Conservation (phyloP, 2,888 invertebrate genomes). For the Bedellia somnulentella region DNA sequence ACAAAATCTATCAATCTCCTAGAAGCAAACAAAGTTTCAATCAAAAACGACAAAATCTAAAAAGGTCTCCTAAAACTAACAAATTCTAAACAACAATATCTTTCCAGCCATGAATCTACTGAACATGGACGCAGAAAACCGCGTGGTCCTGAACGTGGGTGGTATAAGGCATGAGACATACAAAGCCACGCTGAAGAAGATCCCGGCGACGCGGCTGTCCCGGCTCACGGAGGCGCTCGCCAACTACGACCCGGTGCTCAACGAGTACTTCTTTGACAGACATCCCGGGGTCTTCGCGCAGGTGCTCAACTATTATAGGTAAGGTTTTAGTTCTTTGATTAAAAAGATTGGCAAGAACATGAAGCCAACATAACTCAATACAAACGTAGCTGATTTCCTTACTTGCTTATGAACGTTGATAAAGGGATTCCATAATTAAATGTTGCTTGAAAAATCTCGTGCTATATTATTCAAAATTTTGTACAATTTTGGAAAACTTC, state of each 20-base stretch:
- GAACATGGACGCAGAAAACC: slow-evolving; percentile 97
- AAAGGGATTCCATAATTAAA: too few relatives aligned
- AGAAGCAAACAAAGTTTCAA: too few relatives aligned
- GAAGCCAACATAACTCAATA: too few relatives aligned
- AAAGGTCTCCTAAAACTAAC: too few relatives aligned
- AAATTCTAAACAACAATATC: background rate
- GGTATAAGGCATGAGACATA: slow-evolving; percentile 97
- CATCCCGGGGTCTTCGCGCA: slow-evolving; percentile 97
- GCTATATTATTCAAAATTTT: too few relatives aligned
- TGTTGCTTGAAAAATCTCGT: too few relatives aligned
- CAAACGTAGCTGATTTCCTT: too few relatives aligned
- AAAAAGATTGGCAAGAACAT: background rate
- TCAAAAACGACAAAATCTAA: too few relatives aligned
- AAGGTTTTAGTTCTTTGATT: slow-evolving; percentile 11
- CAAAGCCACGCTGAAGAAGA: slow-evolving; percentile 95
- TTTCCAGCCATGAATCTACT: slow-evolving; percentile 78
- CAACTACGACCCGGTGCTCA: slow-evolving; percentile 98
- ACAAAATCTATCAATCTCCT: too few relatives aligned
- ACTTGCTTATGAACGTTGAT: too few relatives aligned
- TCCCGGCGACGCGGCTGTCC: slow-evolving; percentile 93
- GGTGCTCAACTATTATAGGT: slow-evolving; percentile 95
- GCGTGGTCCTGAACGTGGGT: slow-evolving; percentile 97
- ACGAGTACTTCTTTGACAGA: slow-evolving; percentile 99
- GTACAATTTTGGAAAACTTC: too few relatives aligned
- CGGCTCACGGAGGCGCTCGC: slow-evolving; percentile 94